phyloP scores from a whole-genome alignment of 2,888 invertebrate species.

The Aporophyla lueneburgensis region DNA sequence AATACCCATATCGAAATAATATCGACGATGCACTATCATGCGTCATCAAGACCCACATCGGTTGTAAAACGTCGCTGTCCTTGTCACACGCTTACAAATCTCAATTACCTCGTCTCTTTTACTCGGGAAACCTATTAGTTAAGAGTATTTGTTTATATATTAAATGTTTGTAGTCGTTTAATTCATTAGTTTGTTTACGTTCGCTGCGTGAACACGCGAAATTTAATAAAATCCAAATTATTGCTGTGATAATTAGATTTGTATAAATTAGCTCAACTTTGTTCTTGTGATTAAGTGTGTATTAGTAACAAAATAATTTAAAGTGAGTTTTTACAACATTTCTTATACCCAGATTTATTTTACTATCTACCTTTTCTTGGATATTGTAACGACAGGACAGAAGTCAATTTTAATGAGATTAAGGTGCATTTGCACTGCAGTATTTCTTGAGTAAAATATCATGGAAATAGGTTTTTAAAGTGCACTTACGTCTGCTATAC shows the following conservation, averaged over 20 bases:
- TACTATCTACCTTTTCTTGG: neutral
- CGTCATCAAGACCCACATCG: conserved; percentile 22
- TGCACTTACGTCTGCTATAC: neutral
- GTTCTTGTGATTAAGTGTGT: conserved; percentile 14
- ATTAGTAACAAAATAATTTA: neutral
- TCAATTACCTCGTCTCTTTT: conserved; percentile 35
- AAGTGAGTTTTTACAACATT: conserved; percentile 34
- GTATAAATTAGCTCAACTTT: neutral
- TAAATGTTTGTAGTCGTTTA: conserved; percentile 27
- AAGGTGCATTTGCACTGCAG: neutral
- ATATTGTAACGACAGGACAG: no score
- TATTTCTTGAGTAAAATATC: neutral
- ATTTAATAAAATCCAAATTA: neutral
- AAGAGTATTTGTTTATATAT: conserved; percentile 50
- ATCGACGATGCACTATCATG: conserved; percentile 45
- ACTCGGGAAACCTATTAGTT: conserved; percentile 3
- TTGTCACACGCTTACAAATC: conserved; percentile 1
- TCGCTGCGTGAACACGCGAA: conserved; percentile 36
- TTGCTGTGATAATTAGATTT: conserved; percentile 8
- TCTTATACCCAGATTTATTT: neutral
- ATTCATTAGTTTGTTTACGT: conserved; percentile 53
- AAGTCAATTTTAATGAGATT: neutral
- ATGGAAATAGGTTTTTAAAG: neutral
- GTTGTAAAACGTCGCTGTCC: conserved; percentile 20
- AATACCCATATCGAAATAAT: conserved; percentile 36